Evolutionary conservation across 2,113 vertebrate species (phyloP).

Genomic region (Dasyprocta punctata): DNA sequence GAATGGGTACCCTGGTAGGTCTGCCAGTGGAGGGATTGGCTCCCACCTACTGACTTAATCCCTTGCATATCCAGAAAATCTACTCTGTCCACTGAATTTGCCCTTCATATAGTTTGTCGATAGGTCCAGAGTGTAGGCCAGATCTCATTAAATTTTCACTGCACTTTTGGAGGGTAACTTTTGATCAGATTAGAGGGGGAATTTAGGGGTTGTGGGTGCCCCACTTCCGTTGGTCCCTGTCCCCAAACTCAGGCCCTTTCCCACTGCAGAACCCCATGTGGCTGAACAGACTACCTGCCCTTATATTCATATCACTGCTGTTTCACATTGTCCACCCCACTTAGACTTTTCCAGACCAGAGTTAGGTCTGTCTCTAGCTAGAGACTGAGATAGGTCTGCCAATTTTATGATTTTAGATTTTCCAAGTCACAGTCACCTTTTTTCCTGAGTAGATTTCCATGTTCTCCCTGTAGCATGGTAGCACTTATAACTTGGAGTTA

Average conservation of each 20-base stretch:
- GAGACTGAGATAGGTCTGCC: background rate
- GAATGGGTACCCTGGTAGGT: background rate
- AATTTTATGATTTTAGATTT: background rate
- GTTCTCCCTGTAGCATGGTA: background rate
- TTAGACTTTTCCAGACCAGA: background rate
- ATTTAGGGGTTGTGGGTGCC: background rate
- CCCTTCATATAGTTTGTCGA: background rate
- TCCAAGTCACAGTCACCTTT: background rate
- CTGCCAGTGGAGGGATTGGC: background rate
- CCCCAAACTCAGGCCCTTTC: background rate
- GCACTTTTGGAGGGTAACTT: background rate
- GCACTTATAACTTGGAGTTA: background rate
- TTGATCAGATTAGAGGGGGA: background rate
- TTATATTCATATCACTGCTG: background rate
- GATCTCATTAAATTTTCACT: background rate
- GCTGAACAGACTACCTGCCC: background rate
- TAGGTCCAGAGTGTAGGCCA: background rate
- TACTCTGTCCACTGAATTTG: background rate
- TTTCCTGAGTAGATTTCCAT: background rate
- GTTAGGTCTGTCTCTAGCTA: background rate
- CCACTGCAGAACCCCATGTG: background rate
- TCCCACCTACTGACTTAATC: background rate
- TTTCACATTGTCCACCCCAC: background rate
- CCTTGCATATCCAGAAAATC: background rate
- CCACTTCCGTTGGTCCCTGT: background rate